A percentile compares a stretch with the other conserved stretches of the same genome.
These are phyloP conservation scores for Craniophora ligustri DNA, from an alignment of 2,888 invertebrate genomes.

Conservation along the genomic window DNA sequence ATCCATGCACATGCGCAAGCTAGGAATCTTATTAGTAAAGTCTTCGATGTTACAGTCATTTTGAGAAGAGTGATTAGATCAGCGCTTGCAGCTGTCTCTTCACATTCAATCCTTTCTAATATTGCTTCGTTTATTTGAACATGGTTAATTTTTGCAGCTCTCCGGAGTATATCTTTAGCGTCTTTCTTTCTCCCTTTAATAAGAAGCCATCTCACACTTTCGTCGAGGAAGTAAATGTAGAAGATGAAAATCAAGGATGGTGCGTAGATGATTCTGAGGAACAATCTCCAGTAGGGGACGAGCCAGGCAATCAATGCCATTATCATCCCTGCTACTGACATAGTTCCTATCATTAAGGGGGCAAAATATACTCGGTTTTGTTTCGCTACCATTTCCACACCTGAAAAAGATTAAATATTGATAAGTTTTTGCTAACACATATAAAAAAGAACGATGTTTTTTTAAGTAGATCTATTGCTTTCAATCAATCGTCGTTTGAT, in stretches of 20 bases:
- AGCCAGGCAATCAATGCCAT: slow-evolving; percentile 39
- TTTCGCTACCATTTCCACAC: slow-evolving; percentile 65
- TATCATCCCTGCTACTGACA: slow-evolving; percentile 38
- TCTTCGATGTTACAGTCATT: slow-evolving; percentile 56
- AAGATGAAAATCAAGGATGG: slow-evolving; percentile 90
- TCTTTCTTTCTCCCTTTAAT: slow-evolving; percentile 90
- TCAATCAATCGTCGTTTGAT: no score
- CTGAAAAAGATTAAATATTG: no score
- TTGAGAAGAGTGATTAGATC: slow-evolving; percentile 24
- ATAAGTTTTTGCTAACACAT: no score
- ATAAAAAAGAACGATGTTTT: no score
- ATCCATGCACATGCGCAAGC: slow-evolving; percentile 69
- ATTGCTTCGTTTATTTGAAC: slow-evolving; percentile 60
- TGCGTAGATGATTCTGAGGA: slow-evolving; percentile 90
- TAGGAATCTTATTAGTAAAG: slow-evolving; percentile 62
- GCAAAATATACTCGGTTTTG: slow-evolving; percentile 53
- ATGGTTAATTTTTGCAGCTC: slow-evolving; percentile 84
- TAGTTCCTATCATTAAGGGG: slow-evolving; percentile 48
- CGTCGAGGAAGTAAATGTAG: slow-evolving; percentile 91
- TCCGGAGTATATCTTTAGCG: slow-evolving; percentile 88
- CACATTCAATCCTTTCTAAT: slow-evolving; percentile 61
- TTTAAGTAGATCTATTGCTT: no score
- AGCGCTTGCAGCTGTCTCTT: not conserved
- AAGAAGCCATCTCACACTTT: slow-evolving; percentile 93
- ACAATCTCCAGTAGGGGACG: slow-evolving; percentile 90